phyloP scores from a whole-genome alignment of 2,888 invertebrate species.

The Drosophila sordidula region DNA sequence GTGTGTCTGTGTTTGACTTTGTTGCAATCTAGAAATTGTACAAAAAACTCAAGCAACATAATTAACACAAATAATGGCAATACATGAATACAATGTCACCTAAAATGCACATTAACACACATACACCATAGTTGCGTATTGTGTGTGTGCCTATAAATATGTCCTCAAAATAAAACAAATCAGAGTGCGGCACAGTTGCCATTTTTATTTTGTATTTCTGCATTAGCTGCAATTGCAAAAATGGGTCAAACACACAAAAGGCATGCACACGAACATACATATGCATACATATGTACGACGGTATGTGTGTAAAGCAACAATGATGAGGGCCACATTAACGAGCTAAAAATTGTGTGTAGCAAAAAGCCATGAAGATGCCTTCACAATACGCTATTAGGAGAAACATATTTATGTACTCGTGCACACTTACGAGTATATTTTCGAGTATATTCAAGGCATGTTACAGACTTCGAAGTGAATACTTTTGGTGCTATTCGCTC shows the following conservation, averaged over 20 bases:
- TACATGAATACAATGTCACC: slow-evolving; percentile 34
- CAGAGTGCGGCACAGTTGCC: slow-evolving; percentile 20
- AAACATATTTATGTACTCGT: slow-evolving; percentile 31
- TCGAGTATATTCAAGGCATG: neutral
- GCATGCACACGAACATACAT: slow-evolving; percentile 19
- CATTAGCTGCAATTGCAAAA: slow-evolving; percentile 35
- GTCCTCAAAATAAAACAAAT: slow-evolving; percentile 21
- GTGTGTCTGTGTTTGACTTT: neutral
- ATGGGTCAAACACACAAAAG: slow-evolving; percentile 62
- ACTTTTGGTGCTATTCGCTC: neutral
- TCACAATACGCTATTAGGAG: slow-evolving; percentile 45
- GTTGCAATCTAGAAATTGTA: slow-evolving; percentile 4
- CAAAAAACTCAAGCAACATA: slow-evolving; percentile 1
- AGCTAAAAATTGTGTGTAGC: slow-evolving; percentile 26
- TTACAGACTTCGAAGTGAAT: slow-evolving; percentile 3
- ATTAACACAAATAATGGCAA: slow-evolving; percentile 15
- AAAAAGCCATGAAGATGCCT: slow-evolving; percentile 41
- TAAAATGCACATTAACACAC: slow-evolving; percentile 15
- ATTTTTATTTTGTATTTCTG: slow-evolving; percentile 13
- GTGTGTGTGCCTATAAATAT: slow-evolving; percentile 13
- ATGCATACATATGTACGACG: slow-evolving; percentile 5
- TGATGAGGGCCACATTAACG: slow-evolving; percentile 49
- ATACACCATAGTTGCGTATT: neutral
- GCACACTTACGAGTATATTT: slow-evolving; percentile 8
- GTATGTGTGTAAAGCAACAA: slow-evolving; percentile 27